A percentile compares a stretch with the other conserved stretches of the same genome.
Conservation (phyloP, 2,113 vertebrate genomes). For the Gallinago media region DNA sequence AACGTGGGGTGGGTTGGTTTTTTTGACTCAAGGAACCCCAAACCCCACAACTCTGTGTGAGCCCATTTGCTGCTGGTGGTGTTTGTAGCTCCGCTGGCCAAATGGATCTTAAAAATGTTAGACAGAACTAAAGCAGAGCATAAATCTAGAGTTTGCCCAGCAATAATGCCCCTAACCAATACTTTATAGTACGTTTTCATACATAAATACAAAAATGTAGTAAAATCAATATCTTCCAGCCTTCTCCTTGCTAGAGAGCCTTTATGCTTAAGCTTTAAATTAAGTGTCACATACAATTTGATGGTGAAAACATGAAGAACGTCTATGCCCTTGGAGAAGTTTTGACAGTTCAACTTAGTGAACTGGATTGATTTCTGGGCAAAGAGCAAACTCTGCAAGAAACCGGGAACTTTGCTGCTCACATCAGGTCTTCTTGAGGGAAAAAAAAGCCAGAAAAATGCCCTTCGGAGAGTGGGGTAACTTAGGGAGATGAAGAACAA, state of each 20-base stretch:
- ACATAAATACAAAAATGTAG: neutral
- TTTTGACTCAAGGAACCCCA: neutral
- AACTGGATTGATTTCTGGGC: neutral
- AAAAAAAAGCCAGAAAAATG: neutral
- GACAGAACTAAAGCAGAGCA: neutral
- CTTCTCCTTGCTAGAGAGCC: neutral
- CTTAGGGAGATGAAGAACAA: neutral
- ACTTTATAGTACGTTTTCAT: neutral
- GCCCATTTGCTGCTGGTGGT: neutral
- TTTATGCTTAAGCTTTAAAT: neutral
- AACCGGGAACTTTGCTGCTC: neutral
- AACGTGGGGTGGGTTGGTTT: fast-evolving
- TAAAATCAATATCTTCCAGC: constrained; percentile 9
- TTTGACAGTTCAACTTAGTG: neutral
- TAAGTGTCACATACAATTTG: constrained; percentile 10
- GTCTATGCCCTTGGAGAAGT: neutral
- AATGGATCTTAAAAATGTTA: neutral
- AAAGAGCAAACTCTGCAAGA: constrained; percentile 7
- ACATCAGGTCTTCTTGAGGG: neutral
- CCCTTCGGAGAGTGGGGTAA: neutral
- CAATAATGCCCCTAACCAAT: neutral
- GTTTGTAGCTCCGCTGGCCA: fast-evolving
- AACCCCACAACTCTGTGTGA: neutral
- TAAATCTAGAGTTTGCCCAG: neutral
- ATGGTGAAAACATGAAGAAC: neutral